Evolutionary conservation across 1,140 invertebrate genomes (phyloP).

Genomic region (Drosophila aff.): DNA sequence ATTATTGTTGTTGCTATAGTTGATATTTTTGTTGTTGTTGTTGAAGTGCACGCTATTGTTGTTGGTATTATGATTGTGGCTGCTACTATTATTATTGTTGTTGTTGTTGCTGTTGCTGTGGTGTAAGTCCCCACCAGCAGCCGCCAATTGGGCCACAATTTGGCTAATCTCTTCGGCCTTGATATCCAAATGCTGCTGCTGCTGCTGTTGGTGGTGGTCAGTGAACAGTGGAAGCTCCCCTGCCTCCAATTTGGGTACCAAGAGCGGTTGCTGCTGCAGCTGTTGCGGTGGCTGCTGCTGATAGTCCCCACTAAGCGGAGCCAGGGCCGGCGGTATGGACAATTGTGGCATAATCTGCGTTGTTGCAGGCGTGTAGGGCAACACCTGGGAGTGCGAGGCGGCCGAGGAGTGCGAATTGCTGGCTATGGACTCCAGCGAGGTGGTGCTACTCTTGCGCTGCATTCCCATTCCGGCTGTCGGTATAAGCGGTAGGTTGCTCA

Average conservation of each 20-base stretch:
- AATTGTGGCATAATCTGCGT: conserved; percentile 29
- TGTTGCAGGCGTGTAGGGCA: conserved; percentile 47
- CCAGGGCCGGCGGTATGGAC: conserved; percentile 71
- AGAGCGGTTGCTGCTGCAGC: conserved; percentile 2
- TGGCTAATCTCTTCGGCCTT: conserved; percentile 75
- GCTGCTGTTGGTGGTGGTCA: conserved; percentile 10
- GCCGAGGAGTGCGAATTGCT: conserved; percentile 80
- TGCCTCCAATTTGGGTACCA: conserved; percentile 45
- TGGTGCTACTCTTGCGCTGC: conserved; percentile 80
- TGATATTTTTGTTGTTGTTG: conserved; percentile 39
- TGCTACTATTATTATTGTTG: conserved; percentile 63
- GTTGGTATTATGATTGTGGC: conserved; percentile 49
- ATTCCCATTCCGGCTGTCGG: conserved; percentile 61
- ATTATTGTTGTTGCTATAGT: conserved; percentile 51
- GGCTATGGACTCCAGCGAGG: conserved; percentile 80
- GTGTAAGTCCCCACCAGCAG: conserved; percentile 44
- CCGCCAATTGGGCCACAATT: conserved; percentile 71
- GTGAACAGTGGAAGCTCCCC: conserved; percentile 7
- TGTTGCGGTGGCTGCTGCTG: conserved; percentile 27
- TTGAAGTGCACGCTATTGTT: conserved; percentile 67
- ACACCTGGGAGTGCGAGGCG: conserved; percentile 58
- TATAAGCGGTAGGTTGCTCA: conserved; percentile 51
- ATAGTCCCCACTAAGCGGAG: conserved; percentile 70
- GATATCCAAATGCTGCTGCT: conserved; percentile 43
- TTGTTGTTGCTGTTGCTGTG: conserved; percentile 48